Evolutionary conservation across 1,140 invertebrate species (phyloP), one percentile per base, ranked within the genome.

Genomic region (Bombus waltoni): DNA sequence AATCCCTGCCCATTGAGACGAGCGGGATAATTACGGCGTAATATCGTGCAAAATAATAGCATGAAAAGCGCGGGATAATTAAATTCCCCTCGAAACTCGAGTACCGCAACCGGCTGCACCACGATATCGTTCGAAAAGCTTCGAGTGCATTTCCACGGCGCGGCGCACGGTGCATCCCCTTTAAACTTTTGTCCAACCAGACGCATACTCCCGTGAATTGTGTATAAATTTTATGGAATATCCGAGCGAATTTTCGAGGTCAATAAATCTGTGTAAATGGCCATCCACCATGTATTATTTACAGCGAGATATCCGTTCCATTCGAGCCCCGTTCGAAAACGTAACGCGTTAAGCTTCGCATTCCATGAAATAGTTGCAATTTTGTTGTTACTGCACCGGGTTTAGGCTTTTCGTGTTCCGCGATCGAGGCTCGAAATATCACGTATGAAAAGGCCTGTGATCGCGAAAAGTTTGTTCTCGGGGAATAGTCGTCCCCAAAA

Each of bases 1-100:
- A 89, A 89, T 89, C 70, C 83, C 70, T 78, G 75, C 15, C 65
- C 57, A 86, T 89, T 89, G 87, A 89, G 78, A 88, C 66, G 71
- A 74, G 65, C 62, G 44, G 74, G 79, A 89, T 89, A 80, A 89
- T 89, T 88, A 89, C 70, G 38, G 72, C 74, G 79, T 79, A 88
- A 88, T 89, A 88, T 62, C 79, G 53, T 68, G 68, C 70, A 86
- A 89, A 89, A 89, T 89, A 89, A 89, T 89, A 79, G 88, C 87
- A 89, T 88, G 86, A 80, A 62, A 89, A 88, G 83, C 47, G 73
- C 53, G 79, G 53, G 83, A 89, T 83, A 89, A 89, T 89, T 86
- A 89, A 89, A 89, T 86, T 81, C 79, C 75, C 70, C 85, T 89
- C 73, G 65, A 89, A 79, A 82, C 42, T 81, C 68, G 72, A 68